phyloP scores from a whole-genome alignment of 2,113 vertebrate genomes.

The Sylvietta virens region DNA sequence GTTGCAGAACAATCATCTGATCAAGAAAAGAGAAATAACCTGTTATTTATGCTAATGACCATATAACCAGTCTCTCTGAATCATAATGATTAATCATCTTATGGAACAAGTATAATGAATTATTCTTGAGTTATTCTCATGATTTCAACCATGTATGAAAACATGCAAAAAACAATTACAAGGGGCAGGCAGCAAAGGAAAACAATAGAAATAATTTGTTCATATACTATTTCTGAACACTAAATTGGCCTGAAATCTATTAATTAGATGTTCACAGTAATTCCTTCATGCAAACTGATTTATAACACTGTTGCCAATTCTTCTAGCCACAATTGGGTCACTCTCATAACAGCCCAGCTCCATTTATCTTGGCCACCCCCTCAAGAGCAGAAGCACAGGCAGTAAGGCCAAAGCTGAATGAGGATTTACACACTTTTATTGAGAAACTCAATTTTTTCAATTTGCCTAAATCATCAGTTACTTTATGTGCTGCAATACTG shows the following conservation, averaged over 20 bases:
- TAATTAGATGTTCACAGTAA: constrained; percentile 10
- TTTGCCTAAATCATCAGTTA: neutral
- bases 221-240: neutral
- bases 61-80: neutral
- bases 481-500: neutral
- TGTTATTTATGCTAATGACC: neutral
- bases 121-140: neutral
- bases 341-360: neutral
- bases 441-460: neutral
- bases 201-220: neutral
- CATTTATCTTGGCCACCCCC: neutral
- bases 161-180: neutral
- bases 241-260: neutral
- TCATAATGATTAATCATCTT: neutral
- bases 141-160: neutral
- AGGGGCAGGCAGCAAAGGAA: neutral
- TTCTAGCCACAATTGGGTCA: neutral
- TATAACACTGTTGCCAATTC: neutral
- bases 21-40: neutral
- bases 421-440: neutral
- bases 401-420: neutral
- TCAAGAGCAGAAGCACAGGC: neutral
- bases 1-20: neutral
- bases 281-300: constrained; percentile 2
- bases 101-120: neutral